phyloP scores from a whole-genome alignment of 2,888 invertebrate species.

The Microctonus brassicae region DNA sequence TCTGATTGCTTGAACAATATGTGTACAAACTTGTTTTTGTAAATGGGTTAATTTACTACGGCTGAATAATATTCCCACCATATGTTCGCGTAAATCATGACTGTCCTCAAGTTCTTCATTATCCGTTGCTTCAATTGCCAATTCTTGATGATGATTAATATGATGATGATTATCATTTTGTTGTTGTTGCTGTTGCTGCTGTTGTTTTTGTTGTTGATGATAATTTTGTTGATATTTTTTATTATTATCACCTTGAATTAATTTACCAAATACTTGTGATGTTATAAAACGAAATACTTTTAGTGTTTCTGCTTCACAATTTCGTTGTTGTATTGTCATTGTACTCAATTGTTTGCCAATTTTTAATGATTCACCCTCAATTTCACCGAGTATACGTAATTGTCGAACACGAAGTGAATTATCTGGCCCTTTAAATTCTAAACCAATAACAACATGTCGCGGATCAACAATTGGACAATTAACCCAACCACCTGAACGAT shows the following conservation, averaged over 20 bases:
- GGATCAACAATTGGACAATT: conserved; percentile 82
- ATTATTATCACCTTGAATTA: conserved; percentile 78
- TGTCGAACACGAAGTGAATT: conserved; percentile 91
- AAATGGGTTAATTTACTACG: conserved; percentile 92
- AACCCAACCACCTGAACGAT: conserved; percentile 90
- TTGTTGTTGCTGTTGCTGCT: too few species aligned
- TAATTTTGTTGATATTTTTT: conserved; percentile 4
- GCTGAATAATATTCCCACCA: conserved; percentile 96
- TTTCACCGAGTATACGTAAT: conserved; percentile 78
- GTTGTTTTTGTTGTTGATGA: neutral
- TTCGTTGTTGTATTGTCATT: conserved; percentile 82
- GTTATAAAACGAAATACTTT: conserved; percentile 93
- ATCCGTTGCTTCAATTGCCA: conserved; percentile 60
- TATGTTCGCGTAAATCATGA: conserved; percentile 90
- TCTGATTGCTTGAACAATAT: conserved; percentile 90
- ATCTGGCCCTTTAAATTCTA: conserved; percentile 93
- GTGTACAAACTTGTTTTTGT: conserved; percentile 89
- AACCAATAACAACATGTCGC: conserved; percentile 75
- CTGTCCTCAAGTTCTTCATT: conserved; percentile 70
- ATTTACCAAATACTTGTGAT: conserved; percentile 92
- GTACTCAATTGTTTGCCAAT: conserved; percentile 72
- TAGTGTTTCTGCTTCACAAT: conserved; percentile 92
- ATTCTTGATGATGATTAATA: conserved; percentile 60
- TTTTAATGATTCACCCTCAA: conserved; percentile 73
- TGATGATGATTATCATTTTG: conserved; percentile 3